Base-by-base conservation (phyloP, 2,888 invertebrate genomes). In the Eueremaeus valkanovi region DNA sequence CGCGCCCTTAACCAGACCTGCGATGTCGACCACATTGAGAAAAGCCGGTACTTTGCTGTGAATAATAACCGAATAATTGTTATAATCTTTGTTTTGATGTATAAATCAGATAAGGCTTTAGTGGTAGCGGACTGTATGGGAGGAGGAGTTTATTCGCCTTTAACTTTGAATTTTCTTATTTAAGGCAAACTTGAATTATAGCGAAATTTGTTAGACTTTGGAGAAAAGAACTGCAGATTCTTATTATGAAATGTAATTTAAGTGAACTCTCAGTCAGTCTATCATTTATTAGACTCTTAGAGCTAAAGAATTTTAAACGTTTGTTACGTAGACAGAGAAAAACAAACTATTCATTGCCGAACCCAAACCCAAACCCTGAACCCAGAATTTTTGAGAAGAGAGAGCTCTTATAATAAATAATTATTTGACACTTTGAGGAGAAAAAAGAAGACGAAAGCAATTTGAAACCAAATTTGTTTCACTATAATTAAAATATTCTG, bases 21-120 rank as follows among this genome's bases (percentile, higher is more conserved):
- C 99, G 81, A 99, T 99, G 84, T 99, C 99, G 40, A 95, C 95
- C 42, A 99, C 92, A 84, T 95, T 98, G 79, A 99, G 86, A 84
- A 92, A 99, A 0, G 98, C 99, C 18, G 99, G 97, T 45, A 99
- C 98, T 87, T 96, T 95, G 84, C 96, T 97, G 85, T n/a, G 87
- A 36, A n/a, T n/a, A n/a, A 36, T n/a, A 66, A 21, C n/a, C 21
- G n/a, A 66, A 66, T 63, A 63, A 63, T 31, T 63, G n/a, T 63
- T 63, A 63, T 63, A 63, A 31, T 58, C 3, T 27, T 27, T n/a
- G 16, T 27, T 58, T n/a, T 58, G 27, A n/a, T 24, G 9, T 63
- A 33, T 33, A 63, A 33, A 33, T 63, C 2, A 63, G 21, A 63
- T 31, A 63, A 63, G n/a, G 13, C 6, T 33, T 63, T 9, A 63